Base-by-base conservation (phyloP, 2,797 vertebrate species). In the Brachyalestes nurse region DNA sequence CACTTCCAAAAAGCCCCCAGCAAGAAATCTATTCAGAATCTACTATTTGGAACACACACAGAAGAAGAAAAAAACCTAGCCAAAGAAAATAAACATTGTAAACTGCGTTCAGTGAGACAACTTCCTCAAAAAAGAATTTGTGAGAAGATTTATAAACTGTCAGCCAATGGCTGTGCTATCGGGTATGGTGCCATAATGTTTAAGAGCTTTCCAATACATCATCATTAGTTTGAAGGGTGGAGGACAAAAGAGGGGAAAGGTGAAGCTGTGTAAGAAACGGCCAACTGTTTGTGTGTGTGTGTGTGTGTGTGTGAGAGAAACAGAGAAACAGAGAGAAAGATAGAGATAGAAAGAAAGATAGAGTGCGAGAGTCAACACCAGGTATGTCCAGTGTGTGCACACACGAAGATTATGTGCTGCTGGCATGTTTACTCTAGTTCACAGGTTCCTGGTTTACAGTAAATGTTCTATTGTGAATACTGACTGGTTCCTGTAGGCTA, bases 401-500 rank as follows among this genome's bases (percentile, higher is more conserved):
- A 9, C 57, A 14, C 61, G 65, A 5, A 69, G 67, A 77, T 77
- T 77, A 77, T 34, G 49, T 72, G 49, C 67, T 72, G 8, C 60
- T 45, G 10, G 23, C 19, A 57, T 72, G 75, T 82, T 82, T 65
- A 76, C 67, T 82, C 70, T 72, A 74, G 47, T 64, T 64, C 57
- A 72, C 16, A 71, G 34, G 80, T 77, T 81, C 80, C 80, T 81
- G 74, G 74, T 72, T 72, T 72, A 66, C 21, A 45, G 34, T 45
- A 53, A 61, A 76, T 71, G 34, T 21, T 70, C 79, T 34, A 12
- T 72, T 77, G 40, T 77, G 57, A 75, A 16, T 28, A 42, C 51
- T 49, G 64, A 60, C 40, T 49, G 47, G 67, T 72, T 65, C 80
- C 60, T 72, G 67, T 72, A 72, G 23, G 55, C 21, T 34, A 12